phyloP scores from a whole-genome alignment of 2,113 vertebrate species.

The Atlantisia rogersi region DNA sequence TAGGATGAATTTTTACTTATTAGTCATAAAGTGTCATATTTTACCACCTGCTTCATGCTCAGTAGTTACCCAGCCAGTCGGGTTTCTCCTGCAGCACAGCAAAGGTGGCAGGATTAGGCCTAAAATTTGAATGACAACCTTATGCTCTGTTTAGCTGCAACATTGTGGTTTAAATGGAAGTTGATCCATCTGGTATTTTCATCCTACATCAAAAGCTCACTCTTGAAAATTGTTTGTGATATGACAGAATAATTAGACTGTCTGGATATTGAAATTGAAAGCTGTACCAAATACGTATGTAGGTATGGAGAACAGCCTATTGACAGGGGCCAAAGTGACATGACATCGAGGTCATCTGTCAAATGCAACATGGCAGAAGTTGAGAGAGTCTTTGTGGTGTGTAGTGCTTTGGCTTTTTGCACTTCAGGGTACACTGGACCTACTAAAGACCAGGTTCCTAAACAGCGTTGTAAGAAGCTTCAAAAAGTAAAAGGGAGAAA shows the following conservation, averaged over 20 bases:
- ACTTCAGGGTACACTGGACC: not conserved
- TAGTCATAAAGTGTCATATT: not conserved
- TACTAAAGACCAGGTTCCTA: not conserved
- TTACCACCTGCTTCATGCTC: not conserved
- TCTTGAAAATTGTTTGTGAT: not conserved
- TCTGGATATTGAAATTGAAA: not conserved
- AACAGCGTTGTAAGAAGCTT: not conserved
- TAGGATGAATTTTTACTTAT: not conserved
- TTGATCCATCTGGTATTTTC: slow-evolving; percentile 40
- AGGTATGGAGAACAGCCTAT: not conserved
- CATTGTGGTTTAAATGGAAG: not conserved
- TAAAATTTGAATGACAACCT: slow-evolving; percentile 22
- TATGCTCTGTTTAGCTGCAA: slow-evolving; percentile 22
- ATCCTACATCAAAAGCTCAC: not conserved
- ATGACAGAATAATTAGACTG: not conserved
- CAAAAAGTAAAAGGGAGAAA: not conserved
- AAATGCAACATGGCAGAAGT: not conserved
- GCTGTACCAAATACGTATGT: not conserved
- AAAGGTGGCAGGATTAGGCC: not conserved
- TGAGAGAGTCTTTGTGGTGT: not conserved
- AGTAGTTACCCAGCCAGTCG: not conserved
- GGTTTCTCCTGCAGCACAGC: not conserved
- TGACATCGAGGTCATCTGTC: not conserved
- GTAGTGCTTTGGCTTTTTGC: not conserved
- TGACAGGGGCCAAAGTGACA: not conserved